Evolutionary conservation across 1,140 invertebrate genomes (phyloP), one percentile per base, ranked within the genome.

Genomic region (Drosophila micromelanica): DNA sequence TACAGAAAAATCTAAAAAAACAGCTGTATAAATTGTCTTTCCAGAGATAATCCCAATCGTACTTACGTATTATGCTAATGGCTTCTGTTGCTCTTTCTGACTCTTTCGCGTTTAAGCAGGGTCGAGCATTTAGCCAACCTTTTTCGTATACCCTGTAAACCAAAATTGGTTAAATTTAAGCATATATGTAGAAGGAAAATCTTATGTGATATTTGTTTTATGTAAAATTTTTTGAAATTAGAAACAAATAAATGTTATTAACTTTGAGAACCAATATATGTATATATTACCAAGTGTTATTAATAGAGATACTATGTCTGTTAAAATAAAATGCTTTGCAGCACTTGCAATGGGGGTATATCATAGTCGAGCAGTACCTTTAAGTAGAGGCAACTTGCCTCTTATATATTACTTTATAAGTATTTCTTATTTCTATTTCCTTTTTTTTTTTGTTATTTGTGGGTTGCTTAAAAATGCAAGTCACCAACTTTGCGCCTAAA

Each of bases 391-490:
- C 30, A 5, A 6, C 38, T 40, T 52, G 37, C 54, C 23, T 8
- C 8, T 27, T 5, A 30, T 5, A 30, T 30, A 15, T 30, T 15
- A 30, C n/a, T 38, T 54, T 20, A 15, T 43, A 43, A 43, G 35
- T 43, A 56, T 30, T 56, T 42, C 45, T 15, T 59, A 13, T 52
- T 45, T 59, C 6, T 20, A 0, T 23, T 37, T 49, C 30, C 51
- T 17, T 9, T 38, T 35, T 55, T 45, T 35, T 55, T 45, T n/a
- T 52, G 55, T 70, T 42, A 12, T 43, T 48, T 67, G 64, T 74
- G 55, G 48, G 49, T 61, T 78, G 35, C 73, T 73, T 85, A 59
- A 73, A 76, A 84, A 80, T 86, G 77, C 73, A 81, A 80, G 78
- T 87, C 78, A 77, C 48, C 76, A 80, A 81, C 45, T 87, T 81